Base-by-base conservation (phyloP, 2,797 vertebrate genomes). In the Centroberyx gerrardi region DNA sequence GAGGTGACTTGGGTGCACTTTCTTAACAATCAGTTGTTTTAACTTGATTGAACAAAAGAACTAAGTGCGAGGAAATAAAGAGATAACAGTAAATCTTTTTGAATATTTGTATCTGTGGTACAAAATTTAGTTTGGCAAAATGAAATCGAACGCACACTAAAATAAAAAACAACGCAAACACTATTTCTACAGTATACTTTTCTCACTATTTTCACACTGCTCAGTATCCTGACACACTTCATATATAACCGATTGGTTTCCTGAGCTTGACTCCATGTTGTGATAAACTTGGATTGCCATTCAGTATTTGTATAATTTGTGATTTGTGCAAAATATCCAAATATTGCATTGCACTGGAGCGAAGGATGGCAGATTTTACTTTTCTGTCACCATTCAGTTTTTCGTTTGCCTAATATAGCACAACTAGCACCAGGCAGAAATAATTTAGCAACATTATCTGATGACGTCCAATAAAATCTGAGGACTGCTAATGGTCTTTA, bases 261-360 rank as follows among this genome's bases (percentile, higher is more conserved):
- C 65, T 66, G 70, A 70, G 74, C 29, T 56, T 13, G 40, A 1
- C 7, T 61, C 31, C 64, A 58, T 10, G 62, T 48, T 18, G 8
- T 38, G 51, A 58, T 52, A 33, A 38, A 59, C 58, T 40, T 22
- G 0, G 0, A 0, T 46, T 62, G 3, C 13, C 40, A 12, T 36
- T 36, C 3, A 42, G 10, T 12, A 13, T 3, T 42, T 13, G 10
- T 13, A 42, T 29, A 13, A 38, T 28, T 36, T 29, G 22, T 66
- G 33, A 42, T 49, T 48, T 56, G 44, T 58, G 65, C 22, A 53
- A 68, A 58, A 36, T 4, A 17, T 42, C 18, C 13, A 52, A 54
- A 51, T 51, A 3, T 51, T 51, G 48, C 22, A 54, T 12, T 10
- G 52, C 22, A 36, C 33, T 36, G 33, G 33, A 36, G 40, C 10